Base-by-base conservation (phyloP, 30 jellyfish, hydroid and myxozoan species). In the Hydra vulgaris region DNA sequence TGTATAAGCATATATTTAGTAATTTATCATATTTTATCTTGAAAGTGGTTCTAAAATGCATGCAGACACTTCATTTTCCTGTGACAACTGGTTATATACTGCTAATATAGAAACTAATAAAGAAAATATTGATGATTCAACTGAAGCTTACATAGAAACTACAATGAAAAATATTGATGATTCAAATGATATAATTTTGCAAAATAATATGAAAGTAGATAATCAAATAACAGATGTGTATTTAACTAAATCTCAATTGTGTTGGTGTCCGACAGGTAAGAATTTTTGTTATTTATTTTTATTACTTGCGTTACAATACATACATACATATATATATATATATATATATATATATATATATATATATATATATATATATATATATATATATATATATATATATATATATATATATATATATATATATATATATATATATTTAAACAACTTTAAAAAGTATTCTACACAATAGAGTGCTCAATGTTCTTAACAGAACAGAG, bases 261-360 rank as follows among this genome's bases (percentile, higher is more conserved):
- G 79, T 52, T 78, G 85, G 85, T 53, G 79, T 18, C 79, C 53
- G 18, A 26, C 85, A 61, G 81, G 0, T 21, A 12, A 15, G 61
- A 73, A 73, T 73, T 21, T 73, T 27, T 0, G 7, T 17, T 1
- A 20, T 73, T 17, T 73, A 1, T 20, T 20, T 22, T 21, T n/a
- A n/a, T n/a, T n/a, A n/a, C n/a, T n/a, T n/a, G n/a, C n/a, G n/a
- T n/a, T n/a, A n/a, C n/a, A n/a, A n/a, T n/a, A n/a, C n/a, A n/a
- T n/a, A n/a, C n/a, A n/a, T n/a, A n/a, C n/a, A n/a, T n/a, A n/a
- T n/a, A n/a, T n/a, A n/a, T n/a, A n/a, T n/a, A n/a, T n/a, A n/a
- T n/a, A n/a, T n/a, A n/a, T n/a, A n/a, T n/a, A n/a, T n/a, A n/a
- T n/a, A n/a, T n/a, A n/a, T n/a, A n/a, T n/a, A n/a, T n/a, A n/a